These are phyloP conservation scores for Palythoa heliodiscus DNA, from an alignment of 92 coral and sea anemone species.

Conservation along the genomic window DNA sequence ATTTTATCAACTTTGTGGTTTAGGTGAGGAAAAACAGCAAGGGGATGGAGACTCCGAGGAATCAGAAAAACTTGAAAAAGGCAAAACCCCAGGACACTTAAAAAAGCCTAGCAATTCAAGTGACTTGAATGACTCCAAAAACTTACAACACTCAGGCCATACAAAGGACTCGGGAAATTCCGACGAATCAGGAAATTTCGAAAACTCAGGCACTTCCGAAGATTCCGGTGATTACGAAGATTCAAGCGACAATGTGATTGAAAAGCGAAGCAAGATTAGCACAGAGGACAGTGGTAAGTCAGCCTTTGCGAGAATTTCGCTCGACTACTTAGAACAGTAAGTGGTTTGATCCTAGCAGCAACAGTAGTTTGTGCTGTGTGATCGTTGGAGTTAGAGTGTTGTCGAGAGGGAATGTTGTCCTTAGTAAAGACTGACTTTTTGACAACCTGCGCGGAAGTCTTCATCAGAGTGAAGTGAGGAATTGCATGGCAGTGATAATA, in stretches of 20 bases:
- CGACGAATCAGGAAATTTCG: conserved; percentile 35
- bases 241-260: conserved; percentile 42
- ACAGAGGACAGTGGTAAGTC: conserved; percentile 31
- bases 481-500: no score
- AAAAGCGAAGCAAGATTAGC: conserved; percentile 61
- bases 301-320: not conserved
- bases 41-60: not conserved
- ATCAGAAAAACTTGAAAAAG: not conserved
- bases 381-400: no score
- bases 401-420: no score
- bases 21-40: not conserved
- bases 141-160: not conserved
- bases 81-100: not conserved
- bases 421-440: no score
- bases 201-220: not conserved
- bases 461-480: no score
- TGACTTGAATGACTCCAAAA: not conserved
- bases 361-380: no score
- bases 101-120: not conserved
- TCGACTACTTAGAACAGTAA: not conserved
- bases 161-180: conserved; percentile 18
- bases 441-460: no score
- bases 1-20: not conserved
- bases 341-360: no score
- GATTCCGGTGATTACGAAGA: conserved; percentile 28